Base-by-base conservation (phyloP, 2,113 vertebrate species). In the Taxidea taxus region DNA sequence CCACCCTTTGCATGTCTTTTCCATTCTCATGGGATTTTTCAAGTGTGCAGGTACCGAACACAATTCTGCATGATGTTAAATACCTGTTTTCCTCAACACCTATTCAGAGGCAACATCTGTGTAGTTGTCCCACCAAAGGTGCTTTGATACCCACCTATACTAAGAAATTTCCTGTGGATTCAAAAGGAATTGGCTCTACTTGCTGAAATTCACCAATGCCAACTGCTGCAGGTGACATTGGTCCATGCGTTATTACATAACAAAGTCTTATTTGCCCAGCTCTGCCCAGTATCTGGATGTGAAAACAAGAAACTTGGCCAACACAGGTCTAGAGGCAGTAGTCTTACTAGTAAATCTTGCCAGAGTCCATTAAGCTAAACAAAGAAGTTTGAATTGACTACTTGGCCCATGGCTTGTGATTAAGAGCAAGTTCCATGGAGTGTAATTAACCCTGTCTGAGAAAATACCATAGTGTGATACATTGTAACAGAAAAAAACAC, bases 301-400 rank as follows among this genome's bases (percentile, higher is more conserved):
- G 12, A 87, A 95, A 90, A 80, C 44, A 62, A 96, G 70, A 72
- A 92, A 62, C 21, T 70, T 88, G 78, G 31, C 58, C 81, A 94
- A 29, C 37, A 39, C n/a, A 74, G 56, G n/a, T 25, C 39, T 91
- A 5, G 49, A 47, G 39, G n/a, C 54, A 83, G n/a, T 42, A 77
- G 21, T 39, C 88, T 94, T 62, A 47, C 51, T 64, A 13, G 25
- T 82, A 96, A 82, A 56, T 89, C 51, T 90, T 87, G 10, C 72
- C 31, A 3, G 49, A 86, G 37, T 87, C 31, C 23, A 12, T 86
- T 18, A 94, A 94, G 27, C 27, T 85, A 87, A 54, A 89, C n/a
- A 6, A 62, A 92, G 31, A 85, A 86, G 7, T 90, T 92, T 54
- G n/a, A 74, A 89, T 91, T 96, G 74, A 86, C 27, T 89, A 23